Evolutionary conservation across 2,888 invertebrate genomes (phyloP).

Genomic region (Agrotis segetum): DNA sequence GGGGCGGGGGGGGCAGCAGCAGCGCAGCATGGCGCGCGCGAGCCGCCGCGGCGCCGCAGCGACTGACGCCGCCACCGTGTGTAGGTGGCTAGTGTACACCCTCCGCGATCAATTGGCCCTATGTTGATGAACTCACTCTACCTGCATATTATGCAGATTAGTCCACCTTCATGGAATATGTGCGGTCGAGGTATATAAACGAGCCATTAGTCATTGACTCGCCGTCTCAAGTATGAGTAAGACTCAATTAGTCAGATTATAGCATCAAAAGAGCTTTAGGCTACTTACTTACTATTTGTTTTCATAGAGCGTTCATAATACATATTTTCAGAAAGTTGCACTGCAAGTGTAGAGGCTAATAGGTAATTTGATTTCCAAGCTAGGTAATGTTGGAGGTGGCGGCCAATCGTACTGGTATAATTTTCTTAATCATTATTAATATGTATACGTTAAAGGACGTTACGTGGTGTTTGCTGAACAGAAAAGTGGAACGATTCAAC

Average conservation of each 20-base stretch:
- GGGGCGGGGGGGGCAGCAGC: slow-evolving; percentile 77
- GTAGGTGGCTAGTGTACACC: slow-evolving; percentile 42
- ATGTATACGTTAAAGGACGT: slow-evolving; percentile 69
- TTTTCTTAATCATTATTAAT: slow-evolving; percentile 58
- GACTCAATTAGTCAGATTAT: slow-evolving; percentile 33
- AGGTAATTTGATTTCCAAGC: not conserved
- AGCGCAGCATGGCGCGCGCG: slow-evolving; percentile 81
- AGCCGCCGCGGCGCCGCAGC: slow-evolving; percentile 83
- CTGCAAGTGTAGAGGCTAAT: not conserved
- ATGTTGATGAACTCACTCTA: slow-evolving; percentile 82
- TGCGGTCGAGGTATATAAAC: slow-evolving; percentile 50
- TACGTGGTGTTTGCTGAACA: slow-evolving; percentile 71
- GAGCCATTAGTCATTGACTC: slow-evolving; percentile 61
- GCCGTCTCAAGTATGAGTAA: slow-evolving; percentile 19
- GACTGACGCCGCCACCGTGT: slow-evolving; percentile 75
- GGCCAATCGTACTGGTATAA: slow-evolving; percentile 4
- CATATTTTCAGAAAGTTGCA: slow-evolving; percentile 4
- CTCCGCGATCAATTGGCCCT: slow-evolving; percentile 76
- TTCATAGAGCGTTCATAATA: not conserved
- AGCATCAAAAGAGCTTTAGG: not conserved
- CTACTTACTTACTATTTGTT: not conserved
- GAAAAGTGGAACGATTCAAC: slow-evolving; percentile 85
- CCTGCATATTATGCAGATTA: slow-evolving; percentile 84
- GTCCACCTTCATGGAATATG: slow-evolving; percentile 68
- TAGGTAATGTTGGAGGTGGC: slow-evolving; percentile 5